These are phyloP conservation scores for Eufriesea mexicana DNA, from an alignment of 1,140 invertebrate genomes.

Conservation along the genomic window DNA sequence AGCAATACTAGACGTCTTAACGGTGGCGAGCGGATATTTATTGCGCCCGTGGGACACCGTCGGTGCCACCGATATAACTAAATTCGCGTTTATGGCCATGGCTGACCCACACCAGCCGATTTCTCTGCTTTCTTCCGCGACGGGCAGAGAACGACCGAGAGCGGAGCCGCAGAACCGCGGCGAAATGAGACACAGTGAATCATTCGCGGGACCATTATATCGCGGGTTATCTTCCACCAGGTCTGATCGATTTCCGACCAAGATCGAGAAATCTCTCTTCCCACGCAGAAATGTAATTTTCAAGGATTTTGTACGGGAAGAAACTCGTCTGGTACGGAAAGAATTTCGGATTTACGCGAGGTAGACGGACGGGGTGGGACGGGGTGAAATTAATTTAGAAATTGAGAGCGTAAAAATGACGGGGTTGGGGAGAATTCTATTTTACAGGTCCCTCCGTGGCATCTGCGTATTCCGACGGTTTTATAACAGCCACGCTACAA, in stretches of 20 bases:
- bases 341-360: background rate
- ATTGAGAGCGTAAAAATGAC: conserved; percentile 25
- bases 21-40: conserved; percentile 73
- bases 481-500: conserved; percentile 54
- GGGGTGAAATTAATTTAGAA: conserved; percentile 47
- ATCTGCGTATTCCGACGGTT: conserved; percentile 50
- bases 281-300: background rate
- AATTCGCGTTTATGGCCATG: conserved; percentile 75
- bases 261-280: background rate
- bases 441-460: conserved; percentile 5
- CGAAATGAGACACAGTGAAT: conserved; percentile 39
- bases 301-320: background rate
- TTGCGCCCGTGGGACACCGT: conserved; percentile 68
- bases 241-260: conserved; percentile 31
- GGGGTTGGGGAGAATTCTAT: background rate
- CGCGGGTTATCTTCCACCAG: conserved; percentile 15
- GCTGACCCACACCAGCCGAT: conserved; percentile 37
- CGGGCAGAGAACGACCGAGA: conserved; percentile 13
- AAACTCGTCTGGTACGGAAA: background rate
- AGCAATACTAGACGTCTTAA: conserved; percentile 71
- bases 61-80: conserved; percentile 73
- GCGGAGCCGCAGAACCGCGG: background rate
- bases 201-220: conserved; percentile 62
- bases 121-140: conserved; percentile 52
- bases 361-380: too few relatives aligned